Evolutionary conservation across 1,140 invertebrate species (phyloP).

Genomic region (Tetragonula clypearis): DNA sequence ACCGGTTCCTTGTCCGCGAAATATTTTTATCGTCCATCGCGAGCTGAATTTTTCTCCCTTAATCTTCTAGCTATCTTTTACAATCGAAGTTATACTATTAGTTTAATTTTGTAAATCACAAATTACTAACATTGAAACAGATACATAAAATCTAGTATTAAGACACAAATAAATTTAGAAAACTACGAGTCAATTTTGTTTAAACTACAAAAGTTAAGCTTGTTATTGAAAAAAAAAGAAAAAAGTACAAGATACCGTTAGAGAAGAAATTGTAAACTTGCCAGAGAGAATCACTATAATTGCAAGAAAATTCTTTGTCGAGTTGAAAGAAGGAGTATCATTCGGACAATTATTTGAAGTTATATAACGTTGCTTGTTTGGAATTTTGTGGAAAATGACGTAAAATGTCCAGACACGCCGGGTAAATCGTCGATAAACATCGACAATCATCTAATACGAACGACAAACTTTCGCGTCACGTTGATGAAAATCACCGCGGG

Average conservation of each 20-base stretch:
- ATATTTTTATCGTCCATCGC: too few relatives aligned
- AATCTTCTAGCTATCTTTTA: not conserved
- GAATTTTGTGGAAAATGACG: constrained; percentile 14
- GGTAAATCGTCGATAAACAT: constrained; percentile 43
- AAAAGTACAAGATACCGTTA: too few relatives aligned
- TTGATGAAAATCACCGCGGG: not conserved
- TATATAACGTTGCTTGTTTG: not conserved
- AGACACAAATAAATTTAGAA: too few relatives aligned
- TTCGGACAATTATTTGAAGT: not conserved
- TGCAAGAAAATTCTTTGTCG: too few relatives aligned
- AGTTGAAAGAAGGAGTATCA: too few relatives aligned
- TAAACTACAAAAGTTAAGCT: too few relatives aligned
- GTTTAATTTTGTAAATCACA: not conserved
- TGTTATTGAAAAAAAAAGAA: too few relatives aligned
- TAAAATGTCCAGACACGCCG: not conserved
- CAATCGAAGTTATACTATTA: not conserved
- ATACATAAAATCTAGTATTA: not conserved
- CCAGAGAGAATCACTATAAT: too few relatives aligned
- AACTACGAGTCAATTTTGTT: too few relatives aligned
- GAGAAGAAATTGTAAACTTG: too few relatives aligned
- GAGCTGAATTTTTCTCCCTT: not conserved
- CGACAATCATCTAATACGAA: constrained; percentile 3
- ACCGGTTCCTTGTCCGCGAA: not conserved
- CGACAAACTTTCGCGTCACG: constrained; percentile 20
- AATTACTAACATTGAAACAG: not conserved